A percentile compares a stretch with the other conserved stretches of the same genome.
phyloP scores from a whole-genome alignment of 2,113 vertebrate genomes.

The Bungarus multicinctus region DNA sequence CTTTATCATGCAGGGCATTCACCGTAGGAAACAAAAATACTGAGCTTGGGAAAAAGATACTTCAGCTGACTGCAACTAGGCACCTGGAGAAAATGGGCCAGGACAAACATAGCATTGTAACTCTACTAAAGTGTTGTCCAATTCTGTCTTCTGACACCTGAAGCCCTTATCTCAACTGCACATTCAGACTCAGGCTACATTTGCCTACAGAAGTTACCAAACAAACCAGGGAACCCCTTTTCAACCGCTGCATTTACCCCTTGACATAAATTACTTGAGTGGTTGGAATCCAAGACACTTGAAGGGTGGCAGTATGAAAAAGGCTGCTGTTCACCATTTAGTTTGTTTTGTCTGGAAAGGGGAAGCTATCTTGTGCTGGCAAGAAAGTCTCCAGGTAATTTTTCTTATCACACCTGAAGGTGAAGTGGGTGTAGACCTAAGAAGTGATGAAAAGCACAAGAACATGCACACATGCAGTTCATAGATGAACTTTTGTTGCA shows the following conservation, averaged over 20 bases:
- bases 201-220: background rate
- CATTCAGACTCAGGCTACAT: background rate
- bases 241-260: background rate
- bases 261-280: background rate
- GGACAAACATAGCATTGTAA: background rate
- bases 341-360: background rate
- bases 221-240: background rate
- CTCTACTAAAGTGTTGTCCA: background rate
- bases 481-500: background rate
- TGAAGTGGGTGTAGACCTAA: background rate
- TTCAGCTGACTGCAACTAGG: background rate
- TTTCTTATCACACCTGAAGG: background rate
- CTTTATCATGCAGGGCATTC: slow-evolving; percentile 43
- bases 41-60: slow-evolving; percentile 24
- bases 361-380: background rate
- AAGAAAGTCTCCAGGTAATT: background rate
- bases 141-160: slow-evolving; percentile 3
- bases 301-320: background rate
- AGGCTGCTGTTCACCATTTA: background rate
- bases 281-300: background rate
- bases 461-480: background rate
- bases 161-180: background rate
- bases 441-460: background rate
- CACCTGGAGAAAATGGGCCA: background rate
- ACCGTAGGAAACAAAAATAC: slow-evolving; percentile 43